Percentiles rank a stretch among this genome's conserved stretches.
phyloP scores from a whole-genome alignment of 1,140 invertebrate species.

The Leptinotarsa lineolata region DNA sequence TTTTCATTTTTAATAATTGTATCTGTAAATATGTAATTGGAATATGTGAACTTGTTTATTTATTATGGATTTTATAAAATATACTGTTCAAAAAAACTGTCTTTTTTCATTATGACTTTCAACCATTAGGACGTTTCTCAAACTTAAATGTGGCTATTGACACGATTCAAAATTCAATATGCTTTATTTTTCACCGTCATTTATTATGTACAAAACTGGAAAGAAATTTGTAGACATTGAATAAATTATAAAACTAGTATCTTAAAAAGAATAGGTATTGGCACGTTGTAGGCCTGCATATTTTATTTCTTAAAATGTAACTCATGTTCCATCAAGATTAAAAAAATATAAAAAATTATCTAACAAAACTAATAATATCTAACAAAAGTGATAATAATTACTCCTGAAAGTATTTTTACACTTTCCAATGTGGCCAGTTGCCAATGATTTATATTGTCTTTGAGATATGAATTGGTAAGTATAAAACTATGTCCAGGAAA shows the following conservation, averaged over 20 bases:
- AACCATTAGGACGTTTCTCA: no score
- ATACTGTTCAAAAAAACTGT: not conserved
- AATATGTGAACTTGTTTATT: not conserved
- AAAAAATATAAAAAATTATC: conserved; percentile 7
- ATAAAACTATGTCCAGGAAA: no score
- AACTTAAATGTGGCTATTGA: no score
- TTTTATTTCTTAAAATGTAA: conserved; percentile 21
- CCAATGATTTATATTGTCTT: no score
- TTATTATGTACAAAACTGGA: conserved; percentile 5
- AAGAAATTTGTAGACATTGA: not conserved
- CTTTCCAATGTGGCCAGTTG: no score
- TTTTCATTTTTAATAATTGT: conserved; percentile 10
- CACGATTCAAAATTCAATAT: not conserved
- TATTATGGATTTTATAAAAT: conserved; percentile 1
- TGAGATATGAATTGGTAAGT: no score
- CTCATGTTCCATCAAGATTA: not conserved
- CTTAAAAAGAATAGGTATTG: conserved; percentile 28
- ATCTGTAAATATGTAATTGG: not conserved
- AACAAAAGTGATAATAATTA: not conserved
- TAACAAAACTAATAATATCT: not conserved
- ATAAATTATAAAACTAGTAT: conserved; percentile 14
- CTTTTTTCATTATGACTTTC: no score
- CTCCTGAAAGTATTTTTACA: no score
- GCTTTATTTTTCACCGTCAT: not conserved
- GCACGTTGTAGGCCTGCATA: conserved; percentile 37